These are phyloP conservation scores for Urechis unicinctus DNA, from an alignment of 2,888 invertebrate species.

Conservation along the genomic window DNA sequence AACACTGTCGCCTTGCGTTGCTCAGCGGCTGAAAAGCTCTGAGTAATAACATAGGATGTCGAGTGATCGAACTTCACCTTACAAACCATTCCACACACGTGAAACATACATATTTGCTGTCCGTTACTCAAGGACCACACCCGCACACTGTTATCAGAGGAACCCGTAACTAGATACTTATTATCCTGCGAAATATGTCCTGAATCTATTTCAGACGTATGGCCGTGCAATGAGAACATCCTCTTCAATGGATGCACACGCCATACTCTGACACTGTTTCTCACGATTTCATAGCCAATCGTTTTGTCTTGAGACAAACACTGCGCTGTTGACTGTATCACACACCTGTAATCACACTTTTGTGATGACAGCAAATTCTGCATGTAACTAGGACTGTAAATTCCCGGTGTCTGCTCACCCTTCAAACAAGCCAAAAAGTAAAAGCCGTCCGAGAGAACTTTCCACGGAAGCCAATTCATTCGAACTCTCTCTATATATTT, in stretches of 20 bases:
- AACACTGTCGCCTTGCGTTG: no score
- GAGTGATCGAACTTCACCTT: no score
- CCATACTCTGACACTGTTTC: conserved; percentile 6
- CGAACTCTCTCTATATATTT: conserved; percentile 2
- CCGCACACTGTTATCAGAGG: conserved; percentile 16
- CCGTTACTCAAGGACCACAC: conserved; percentile 15
- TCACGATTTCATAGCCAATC: conserved; percentile 6
- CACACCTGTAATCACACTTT: conserved; percentile 2
- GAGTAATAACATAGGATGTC: no score
- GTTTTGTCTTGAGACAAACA: conserved; percentile 7
- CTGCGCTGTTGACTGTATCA: no score
- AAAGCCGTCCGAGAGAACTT: conserved; percentile 9
- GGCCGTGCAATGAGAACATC: conserved; percentile 8
- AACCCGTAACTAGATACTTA: conserved; percentile 11
- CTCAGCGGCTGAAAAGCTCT: no score
- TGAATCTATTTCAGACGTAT: conserved; percentile 8
- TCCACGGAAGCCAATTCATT: conserved; percentile 5
- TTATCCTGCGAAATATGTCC: conserved; percentile 8
- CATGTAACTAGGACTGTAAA: not conserved
- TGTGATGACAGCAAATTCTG: not conserved
- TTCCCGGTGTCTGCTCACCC: not conserved
- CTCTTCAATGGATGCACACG: conserved; percentile 2
- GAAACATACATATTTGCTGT: conserved; percentile 11
- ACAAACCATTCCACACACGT: conserved; percentile 12
- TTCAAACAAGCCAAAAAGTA: not conserved